phyloP scores from a whole-genome alignment of 2,797 vertebrate species.

The Pangasius larnaudii region DNA sequence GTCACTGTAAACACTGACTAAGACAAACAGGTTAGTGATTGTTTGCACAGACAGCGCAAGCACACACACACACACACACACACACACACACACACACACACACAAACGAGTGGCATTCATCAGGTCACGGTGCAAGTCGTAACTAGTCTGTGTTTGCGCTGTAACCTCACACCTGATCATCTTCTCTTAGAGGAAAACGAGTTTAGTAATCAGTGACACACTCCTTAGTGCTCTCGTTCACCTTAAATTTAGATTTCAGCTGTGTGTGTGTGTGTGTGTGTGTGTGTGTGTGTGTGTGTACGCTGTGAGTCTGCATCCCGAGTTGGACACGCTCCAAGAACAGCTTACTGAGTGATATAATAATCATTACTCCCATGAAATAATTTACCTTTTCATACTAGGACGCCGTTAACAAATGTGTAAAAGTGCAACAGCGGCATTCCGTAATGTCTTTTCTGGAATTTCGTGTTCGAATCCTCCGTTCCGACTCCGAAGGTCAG shows the following conservation, averaged over 20 bases:
- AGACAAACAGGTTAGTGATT: conserved; percentile 73
- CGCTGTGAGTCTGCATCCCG: not conserved
- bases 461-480: too few relatives aligned
- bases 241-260: not conserved
- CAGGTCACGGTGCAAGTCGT: conserved; percentile 3
- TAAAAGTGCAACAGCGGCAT: too few relatives aligned
- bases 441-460: too few relatives aligned
- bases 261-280: not conserved
- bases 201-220: not conserved
- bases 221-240: not conserved
- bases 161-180: not conserved
- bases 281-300: not conserved
- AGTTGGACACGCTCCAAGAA: too few relatives aligned
- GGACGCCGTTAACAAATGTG: too few relatives aligned
- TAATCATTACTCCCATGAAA: not conserved
- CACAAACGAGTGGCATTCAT: conserved; percentile 12
- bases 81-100: not conserved
- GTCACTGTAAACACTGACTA: conserved; percentile 66
- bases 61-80: conserved; percentile 6
- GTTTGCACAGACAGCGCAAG: conserved; percentile 61
- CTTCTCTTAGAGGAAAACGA: not conserved
- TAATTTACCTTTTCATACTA: too few relatives aligned
- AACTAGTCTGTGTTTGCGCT: conserved; percentile 7
- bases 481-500: too few relatives aligned
- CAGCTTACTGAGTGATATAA: not conserved